Conservation (phyloP, 1,140 invertebrate species). For the Rhopalosiphum maidis region DNA sequence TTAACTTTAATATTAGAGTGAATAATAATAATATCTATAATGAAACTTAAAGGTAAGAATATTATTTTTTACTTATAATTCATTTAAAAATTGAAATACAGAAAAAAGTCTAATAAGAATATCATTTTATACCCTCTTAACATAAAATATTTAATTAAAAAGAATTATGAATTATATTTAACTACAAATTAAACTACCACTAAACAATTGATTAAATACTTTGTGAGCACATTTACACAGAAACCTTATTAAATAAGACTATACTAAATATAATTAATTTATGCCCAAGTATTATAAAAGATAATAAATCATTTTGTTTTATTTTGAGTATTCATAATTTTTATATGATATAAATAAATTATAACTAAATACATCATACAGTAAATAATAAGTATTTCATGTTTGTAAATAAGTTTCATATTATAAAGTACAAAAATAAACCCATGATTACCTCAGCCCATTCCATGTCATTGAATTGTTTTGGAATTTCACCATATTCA, state of each 20-base stretch:
- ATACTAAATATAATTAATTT: not conserved
- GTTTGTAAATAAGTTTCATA: not conserved
- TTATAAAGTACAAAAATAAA: not conserved
- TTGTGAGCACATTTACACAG: not conserved
- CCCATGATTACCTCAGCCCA: conserved; percentile 67
- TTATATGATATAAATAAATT: not conserved
- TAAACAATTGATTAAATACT: not conserved
- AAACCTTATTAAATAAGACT: not conserved
- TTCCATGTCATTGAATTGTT: conserved; percentile 68
- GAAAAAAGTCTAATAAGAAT: no score
- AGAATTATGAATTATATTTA: no score
- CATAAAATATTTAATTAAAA: not conserved
- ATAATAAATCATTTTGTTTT: not conserved
- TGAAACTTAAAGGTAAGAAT: not conserved
- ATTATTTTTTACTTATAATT: not conserved
- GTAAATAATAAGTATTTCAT: not conserved
- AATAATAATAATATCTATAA: not conserved
- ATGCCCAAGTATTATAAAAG: not conserved
- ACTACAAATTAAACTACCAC: not conserved
- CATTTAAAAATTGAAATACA: no score
- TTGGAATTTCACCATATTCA: conserved; percentile 72
- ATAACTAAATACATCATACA: not conserved
- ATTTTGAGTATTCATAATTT: not conserved
- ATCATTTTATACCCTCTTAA: not conserved
- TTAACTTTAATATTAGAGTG: conserved; percentile 45